Percentiles rank a stretch among this genome's conserved stretches.
Evolutionary conservation across 1,140 invertebrate species (phyloP).

Genomic region (Aphaenogaster floridana): DNA sequence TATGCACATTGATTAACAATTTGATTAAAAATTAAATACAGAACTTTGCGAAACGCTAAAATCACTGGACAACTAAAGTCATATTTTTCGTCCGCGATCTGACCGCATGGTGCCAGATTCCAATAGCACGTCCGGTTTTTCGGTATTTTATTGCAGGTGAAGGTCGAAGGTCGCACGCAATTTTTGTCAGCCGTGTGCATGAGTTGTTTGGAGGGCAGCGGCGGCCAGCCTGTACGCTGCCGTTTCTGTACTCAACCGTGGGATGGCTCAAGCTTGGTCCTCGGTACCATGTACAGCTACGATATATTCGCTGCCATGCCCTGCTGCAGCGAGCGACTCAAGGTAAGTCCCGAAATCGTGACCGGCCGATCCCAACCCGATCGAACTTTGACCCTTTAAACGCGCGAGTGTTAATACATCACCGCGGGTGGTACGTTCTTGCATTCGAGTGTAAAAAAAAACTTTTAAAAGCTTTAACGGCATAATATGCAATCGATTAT

Average conservation of each 20-base stretch:
- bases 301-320: slow-evolving; percentile 99
- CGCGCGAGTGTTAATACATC: neutral
- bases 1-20: neutral
- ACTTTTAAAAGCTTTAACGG: neutral
- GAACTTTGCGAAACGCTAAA: neutral
- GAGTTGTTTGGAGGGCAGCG: slow-evolving; percentile 94
- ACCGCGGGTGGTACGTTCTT: neutral
- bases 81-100: neutral
- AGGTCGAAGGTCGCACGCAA: slow-evolving; percentile 95
- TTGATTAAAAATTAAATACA: neutral
- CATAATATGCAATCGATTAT: neutral
- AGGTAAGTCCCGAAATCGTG: slow-evolving; percentile 88
- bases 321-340: slow-evolving; percentile 96
- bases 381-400: slow-evolving; percentile 3
- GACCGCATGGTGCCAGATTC: neutral
- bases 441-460: neutral
- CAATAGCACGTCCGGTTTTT: slow-evolving; percentile 32
- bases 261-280: slow-evolving; percentile 96
- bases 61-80: no score
- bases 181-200: slow-evolving; percentile 98
- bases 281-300: slow-evolving; percentile 99
- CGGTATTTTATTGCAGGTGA: slow-evolving; percentile 89
- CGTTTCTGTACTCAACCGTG: slow-evolving; percentile 94
- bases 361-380: neutral
- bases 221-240: slow-evolving; percentile 89